A percentile compares a stretch with the other conserved stretches of the same genome.
These are phyloP conservation scores for Hippocampus barbouri DNA, from an alignment of 2,113 vertebrate genomes.

Conservation along the genomic window DNA sequence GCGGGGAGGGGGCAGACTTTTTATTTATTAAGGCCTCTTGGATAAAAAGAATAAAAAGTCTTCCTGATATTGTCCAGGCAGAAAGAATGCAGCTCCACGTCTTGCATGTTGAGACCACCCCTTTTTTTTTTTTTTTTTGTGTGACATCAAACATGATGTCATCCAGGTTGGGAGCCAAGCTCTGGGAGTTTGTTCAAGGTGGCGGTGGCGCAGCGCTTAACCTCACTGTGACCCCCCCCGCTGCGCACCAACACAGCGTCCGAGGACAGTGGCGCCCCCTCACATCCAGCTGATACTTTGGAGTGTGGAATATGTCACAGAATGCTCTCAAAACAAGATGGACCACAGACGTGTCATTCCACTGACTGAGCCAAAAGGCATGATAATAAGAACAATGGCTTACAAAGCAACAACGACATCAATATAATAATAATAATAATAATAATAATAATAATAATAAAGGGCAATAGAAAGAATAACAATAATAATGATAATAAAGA, in stretches of 20 bases:
- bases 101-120: slow-evolving; percentile 19
- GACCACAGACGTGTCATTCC: slow-evolving; percentile 51
- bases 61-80: slow-evolving; percentile 41
- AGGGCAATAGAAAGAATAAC: slow-evolving; percentile 42
- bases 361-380: slow-evolving; percentile 54
- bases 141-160: slow-evolving; percentile 26
- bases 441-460: slow-evolving; percentile 54
- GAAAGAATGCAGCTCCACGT: slow-evolving; percentile 24
- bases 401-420: slow-evolving; percentile 60
- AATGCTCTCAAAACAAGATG: slow-evolving; percentile 39
- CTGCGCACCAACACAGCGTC: too few species aligned
- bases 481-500: slow-evolving; percentile 46
- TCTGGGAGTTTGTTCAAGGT: slow-evolving; percentile 35
- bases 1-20: slow-evolving; percentile 20
- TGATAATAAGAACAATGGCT: slow-evolving; percentile 49
- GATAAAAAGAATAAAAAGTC: slow-evolving; percentile 48
- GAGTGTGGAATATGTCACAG: slow-evolving; percentile 24
- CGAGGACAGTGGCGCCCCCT: slow-evolving; percentile 17
- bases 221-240: neutral
- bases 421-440: slow-evolving; percentile 59
- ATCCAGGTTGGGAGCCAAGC: neutral
- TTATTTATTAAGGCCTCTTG: slow-evolving; percentile 67
- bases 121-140: neutral
- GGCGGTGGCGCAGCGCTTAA: slow-evolving; percentile 10
- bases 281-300: slow-evolving; percentile 17